These are phyloP conservation scores for Cyprinus carpio DNA, from an alignment of 2,113 vertebrate species.

Conservation along the genomic window DNA sequence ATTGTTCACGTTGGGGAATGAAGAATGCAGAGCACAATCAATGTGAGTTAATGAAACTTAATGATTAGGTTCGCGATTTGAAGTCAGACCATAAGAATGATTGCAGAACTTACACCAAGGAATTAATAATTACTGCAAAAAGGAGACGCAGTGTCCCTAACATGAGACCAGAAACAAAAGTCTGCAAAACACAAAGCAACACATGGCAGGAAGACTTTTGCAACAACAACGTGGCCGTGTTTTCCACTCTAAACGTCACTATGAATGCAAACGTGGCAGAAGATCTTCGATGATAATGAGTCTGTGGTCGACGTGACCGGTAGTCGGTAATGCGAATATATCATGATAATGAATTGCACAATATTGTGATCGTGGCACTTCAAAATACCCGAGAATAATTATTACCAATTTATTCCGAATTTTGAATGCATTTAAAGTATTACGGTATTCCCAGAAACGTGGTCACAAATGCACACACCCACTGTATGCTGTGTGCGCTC, in stretches of 20 bases:
- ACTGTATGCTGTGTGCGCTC: too few species aligned
- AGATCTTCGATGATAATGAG: constrained; percentile 5
- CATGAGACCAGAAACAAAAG: background rate
- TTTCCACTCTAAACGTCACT: background rate
- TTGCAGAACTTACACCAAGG: background rate
- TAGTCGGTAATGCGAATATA: too few species aligned
- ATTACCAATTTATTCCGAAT: too few species aligned
- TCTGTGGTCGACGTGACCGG: too few species aligned
- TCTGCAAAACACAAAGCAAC: constrained; percentile 14
- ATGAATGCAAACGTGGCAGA: background rate
- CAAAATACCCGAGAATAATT: too few species aligned
- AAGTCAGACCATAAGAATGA: background rate
- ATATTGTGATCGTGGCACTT: too few species aligned
- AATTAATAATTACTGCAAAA: constrained; percentile 18
- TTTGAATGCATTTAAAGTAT: too few species aligned
- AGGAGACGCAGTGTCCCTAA: background rate
- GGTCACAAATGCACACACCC: too few species aligned
- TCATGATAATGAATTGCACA: too few species aligned
- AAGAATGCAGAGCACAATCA: constrained; percentile 11
- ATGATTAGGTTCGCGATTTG: constrained; percentile 1
- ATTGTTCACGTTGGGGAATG: constrained; percentile 10
- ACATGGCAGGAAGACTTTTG: background rate
- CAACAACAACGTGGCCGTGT: background rate
- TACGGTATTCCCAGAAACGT: too few species aligned
- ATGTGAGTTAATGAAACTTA: constrained; percentile 35